These are phyloP conservation scores for Bombus vancouverensis DNA, from an alignment of 1,140 invertebrate species.

Conservation along the genomic window DNA sequence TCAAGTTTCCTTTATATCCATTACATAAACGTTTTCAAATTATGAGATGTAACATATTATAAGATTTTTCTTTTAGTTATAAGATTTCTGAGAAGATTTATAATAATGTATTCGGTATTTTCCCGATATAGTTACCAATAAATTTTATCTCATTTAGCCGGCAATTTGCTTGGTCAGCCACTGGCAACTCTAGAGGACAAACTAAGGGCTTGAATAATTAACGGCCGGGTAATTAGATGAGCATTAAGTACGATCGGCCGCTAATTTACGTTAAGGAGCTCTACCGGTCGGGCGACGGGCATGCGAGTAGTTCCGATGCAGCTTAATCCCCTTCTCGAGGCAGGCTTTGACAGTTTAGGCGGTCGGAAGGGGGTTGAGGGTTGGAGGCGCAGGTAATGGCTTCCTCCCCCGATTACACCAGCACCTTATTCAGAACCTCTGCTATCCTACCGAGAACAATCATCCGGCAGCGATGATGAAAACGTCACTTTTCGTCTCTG, in stretches of 20 bases:
- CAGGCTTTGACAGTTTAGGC: conserved; percentile 54
- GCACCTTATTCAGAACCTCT: conserved; percentile 40
- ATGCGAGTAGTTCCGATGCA: conserved; percentile 51
- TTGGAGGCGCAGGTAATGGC: conserved; percentile 61
- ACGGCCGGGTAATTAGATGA: conserved; percentile 48
- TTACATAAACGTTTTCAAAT: neutral
- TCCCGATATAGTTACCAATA: too few relatives aligned
- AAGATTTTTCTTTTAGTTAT: neutral
- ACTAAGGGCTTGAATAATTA: conserved; percentile 39
- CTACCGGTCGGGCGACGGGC: conserved; percentile 31
- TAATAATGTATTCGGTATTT: neutral
- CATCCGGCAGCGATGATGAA: conserved; percentile 44
- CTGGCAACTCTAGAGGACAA: neutral
- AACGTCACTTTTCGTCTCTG: conserved; percentile 35
- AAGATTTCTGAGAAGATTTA: neutral
- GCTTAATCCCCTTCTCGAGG: conserved; percentile 57
- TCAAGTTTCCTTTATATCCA: neutral
- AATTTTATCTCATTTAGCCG: conserved; percentile 8
- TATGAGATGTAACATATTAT: neutral
- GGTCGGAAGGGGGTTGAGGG: conserved; percentile 30
- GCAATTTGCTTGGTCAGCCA: conserved; percentile 2
- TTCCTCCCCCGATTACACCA: conserved; percentile 67
- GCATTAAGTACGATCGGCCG: conserved; percentile 44
- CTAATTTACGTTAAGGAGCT: conserved; percentile 55
- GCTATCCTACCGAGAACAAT: conserved; percentile 63